phyloP scores from a whole-genome alignment of 2,113 vertebrate species.

The Caloenas nicobarica region DNA sequence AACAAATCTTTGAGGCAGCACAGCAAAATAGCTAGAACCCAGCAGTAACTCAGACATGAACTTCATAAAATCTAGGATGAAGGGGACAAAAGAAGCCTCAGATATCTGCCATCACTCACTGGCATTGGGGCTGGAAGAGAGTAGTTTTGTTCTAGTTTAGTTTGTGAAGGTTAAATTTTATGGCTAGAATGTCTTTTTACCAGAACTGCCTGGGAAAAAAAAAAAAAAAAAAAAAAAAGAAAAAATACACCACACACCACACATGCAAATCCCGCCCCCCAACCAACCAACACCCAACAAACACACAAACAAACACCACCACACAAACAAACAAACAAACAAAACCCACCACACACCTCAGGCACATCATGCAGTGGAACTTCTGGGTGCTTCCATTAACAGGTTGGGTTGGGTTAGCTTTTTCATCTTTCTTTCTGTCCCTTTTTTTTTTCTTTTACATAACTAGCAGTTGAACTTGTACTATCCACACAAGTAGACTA shows the following conservation, averaged over 20 bases:
- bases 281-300: too few species aligned
- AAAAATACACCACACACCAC: too few species aligned
- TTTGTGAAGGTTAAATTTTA: neutral
- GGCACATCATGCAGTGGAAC: neutral
- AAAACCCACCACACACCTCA: neutral
- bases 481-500: neutral
- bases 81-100: neutral
- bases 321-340: too few species aligned
- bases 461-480: neutral
- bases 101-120: neutral
- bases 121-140: neutral
- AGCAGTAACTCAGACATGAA: neutral
- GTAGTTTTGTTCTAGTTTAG: neutral
- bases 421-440: too few species aligned
- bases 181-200: neutral
- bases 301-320: too few species aligned
- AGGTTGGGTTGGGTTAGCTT: neutral
- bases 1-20: neutral
- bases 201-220: neutral
- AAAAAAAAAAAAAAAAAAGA: too few species aligned
- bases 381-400: neutral
- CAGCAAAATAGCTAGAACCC: neutral
- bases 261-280: too few species aligned
- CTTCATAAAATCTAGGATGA: neutral
- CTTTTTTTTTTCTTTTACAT: neutral